Conservation (phyloP, 2,113 vertebrate species). For the Pyxicephalus adspersus region DNA sequence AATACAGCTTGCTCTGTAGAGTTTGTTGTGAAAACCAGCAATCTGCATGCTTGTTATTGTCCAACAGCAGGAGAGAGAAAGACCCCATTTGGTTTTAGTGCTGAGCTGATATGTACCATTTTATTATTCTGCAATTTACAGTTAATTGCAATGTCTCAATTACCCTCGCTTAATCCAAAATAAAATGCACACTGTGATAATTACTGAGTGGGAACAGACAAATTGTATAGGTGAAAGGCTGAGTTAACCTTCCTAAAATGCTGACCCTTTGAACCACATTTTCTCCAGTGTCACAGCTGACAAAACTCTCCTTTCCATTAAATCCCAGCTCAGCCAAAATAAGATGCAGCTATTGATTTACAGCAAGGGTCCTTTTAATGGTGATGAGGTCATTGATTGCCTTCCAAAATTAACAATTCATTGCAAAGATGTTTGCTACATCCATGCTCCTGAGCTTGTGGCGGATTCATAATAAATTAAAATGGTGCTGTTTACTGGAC, state of each 20-base stretch:
- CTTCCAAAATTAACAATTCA: slow-evolving; percentile 38
- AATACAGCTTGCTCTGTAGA: slow-evolving; percentile 6
- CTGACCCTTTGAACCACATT: slow-evolving; percentile 46
- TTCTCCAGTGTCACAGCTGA: slow-evolving; percentile 35
- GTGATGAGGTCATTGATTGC: slow-evolving; percentile 43
- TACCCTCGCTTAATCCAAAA: slow-evolving; percentile 14
- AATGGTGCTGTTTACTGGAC: background rate
- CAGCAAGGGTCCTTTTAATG: slow-evolving; percentile 33
- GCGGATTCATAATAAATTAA: slow-evolving; percentile 26
- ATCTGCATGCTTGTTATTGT: background rate
- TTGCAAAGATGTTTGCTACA: background rate
- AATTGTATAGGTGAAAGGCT: slow-evolving; percentile 34
- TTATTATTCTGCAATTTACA: slow-evolving; percentile 41
- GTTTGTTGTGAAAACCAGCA: slow-evolving; percentile 21
- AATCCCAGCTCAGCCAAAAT: slow-evolving; percentile 43
- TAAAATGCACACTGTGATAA: slow-evolving; percentile 36
- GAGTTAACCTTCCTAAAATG: slow-evolving; percentile 41
- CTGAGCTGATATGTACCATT: slow-evolving; percentile 21
- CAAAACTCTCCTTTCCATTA: slow-evolving; percentile 39
- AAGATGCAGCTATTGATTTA: slow-evolving; percentile 52
- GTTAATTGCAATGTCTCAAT: slow-evolving; percentile 35
- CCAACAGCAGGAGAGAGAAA: background rate
- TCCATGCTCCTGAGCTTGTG: background rate
- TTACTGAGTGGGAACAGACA: slow-evolving; percentile 27
- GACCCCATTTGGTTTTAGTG: slow-evolving; percentile 27